phyloP scores from a whole-genome alignment of 2,113 vertebrate species.

The Strix aluco region DNA sequence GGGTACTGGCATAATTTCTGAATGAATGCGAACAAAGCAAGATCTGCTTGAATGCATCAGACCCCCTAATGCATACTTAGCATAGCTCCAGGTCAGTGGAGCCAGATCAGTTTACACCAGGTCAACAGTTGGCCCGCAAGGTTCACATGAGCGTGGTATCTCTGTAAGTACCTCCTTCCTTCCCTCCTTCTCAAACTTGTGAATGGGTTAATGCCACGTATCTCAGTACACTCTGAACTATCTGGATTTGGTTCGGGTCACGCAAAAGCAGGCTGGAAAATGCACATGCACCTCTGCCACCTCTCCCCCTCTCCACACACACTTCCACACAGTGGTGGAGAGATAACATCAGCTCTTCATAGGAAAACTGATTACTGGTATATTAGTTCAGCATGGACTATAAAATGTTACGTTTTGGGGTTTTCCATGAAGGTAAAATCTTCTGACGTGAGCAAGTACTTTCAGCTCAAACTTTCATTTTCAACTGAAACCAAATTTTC shows the following conservation, averaged over 20 bases:
- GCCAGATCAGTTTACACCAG: slow-evolving; percentile 34
- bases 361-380: not conserved
- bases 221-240: not conserved
- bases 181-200: not conserved
- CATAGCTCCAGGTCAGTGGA: slow-evolving; percentile 47
- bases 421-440: not conserved
- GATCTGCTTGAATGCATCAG: not conserved
- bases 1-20: not conserved
- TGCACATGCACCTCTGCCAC: not conserved
- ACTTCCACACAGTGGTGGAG: not conserved
- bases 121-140: not conserved
- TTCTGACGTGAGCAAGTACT: not conserved
- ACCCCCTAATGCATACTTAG: not conserved
- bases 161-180: not conserved
- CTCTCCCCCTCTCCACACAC: not conserved
- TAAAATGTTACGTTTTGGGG: not conserved
- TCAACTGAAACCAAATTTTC: not conserved
- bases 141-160: not conserved
- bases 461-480: not conserved
- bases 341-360: not conserved
- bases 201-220: not conserved
- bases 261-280: not conserved
- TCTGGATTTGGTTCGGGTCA: not conserved
- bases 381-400: accelerated
- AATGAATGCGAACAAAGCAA: slow-evolving; percentile 34